A percentile compares a stretch with the other conserved stretches of the same genome.
Conservation (phyloP, 2,113 vertebrate species). For the Rhipidura dahli region DNA sequence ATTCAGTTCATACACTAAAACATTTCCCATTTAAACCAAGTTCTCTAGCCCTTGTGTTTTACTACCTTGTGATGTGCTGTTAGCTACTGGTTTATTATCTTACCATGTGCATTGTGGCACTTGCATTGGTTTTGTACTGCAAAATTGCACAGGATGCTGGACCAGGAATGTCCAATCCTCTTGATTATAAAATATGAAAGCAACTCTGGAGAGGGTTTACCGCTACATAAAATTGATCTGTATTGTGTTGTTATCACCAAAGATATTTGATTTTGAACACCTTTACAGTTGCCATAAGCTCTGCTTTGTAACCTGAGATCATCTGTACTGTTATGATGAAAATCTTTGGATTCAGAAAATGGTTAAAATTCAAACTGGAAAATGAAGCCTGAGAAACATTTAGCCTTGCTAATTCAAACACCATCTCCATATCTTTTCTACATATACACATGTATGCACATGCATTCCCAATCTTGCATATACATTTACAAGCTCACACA, state of each 20-base stretch:
- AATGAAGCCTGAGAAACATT: conserved; percentile 5
- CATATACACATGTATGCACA: conserved; percentile 32
- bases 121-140: background rate
- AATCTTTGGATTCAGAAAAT: background rate
- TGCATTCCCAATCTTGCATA: background rate
- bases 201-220: background rate
- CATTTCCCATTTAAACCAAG: background rate
- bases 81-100: conserved; percentile 11
- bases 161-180: background rate
- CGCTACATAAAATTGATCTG: background rate
- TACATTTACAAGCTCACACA: background rate
- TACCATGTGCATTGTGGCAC: background rate
- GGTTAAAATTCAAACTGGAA: background rate
- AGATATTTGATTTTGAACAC: background rate
- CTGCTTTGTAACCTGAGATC: background rate
- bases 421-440: background rate
- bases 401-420: background rate
- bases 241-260: background rate
- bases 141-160: background rate
- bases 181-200: background rate
- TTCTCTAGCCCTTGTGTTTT: background rate
- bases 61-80: background rate
- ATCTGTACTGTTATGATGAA: background rate
- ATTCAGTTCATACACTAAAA: background rate
- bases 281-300: background rate